phyloP scores from a whole-genome alignment of 2,113 vertebrate genomes.

The Rhegmatorhina hoffmannsi region DNA sequence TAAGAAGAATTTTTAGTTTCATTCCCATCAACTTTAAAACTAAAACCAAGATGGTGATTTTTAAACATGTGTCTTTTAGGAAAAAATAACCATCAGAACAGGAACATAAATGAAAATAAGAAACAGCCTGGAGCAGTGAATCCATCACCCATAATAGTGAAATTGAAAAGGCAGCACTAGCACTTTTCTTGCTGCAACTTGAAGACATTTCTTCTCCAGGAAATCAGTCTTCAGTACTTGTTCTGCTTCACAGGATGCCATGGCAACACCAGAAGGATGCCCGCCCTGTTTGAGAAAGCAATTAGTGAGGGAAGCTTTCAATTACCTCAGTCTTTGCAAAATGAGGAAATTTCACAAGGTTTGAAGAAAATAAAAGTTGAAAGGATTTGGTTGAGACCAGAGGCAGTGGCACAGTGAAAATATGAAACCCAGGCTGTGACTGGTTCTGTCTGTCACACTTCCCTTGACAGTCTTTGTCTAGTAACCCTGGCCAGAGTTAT shows the following conservation, averaged over 20 bases:
- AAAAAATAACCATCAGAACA: not conserved
- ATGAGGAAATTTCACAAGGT: not conserved
- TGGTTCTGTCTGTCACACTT: not conserved
- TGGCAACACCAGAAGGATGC: not conserved
- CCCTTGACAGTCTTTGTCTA: not conserved
- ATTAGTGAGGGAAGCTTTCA: conserved; percentile 7
- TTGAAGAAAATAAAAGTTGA: conserved; percentile 16
- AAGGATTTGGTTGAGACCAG: not conserved
- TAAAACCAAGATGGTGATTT: not conserved
- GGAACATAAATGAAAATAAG: not conserved
- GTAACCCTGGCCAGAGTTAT: not conserved
- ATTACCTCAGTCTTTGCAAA: conserved; percentile 5
- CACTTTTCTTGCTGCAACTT: not conserved
- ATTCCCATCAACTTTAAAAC: not conserved
- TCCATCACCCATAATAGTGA: not conserved
- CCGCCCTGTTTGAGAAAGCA: conserved; percentile 11
- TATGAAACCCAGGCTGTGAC: not conserved
- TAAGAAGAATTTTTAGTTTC: not conserved
- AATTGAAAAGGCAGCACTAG: not conserved
- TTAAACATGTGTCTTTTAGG: not conserved
- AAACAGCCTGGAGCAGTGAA: not conserved
- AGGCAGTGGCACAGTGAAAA: not conserved
- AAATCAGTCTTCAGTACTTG: not conserved
- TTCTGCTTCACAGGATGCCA: not conserved
- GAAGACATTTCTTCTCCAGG: not conserved